phyloP scores from a whole-genome alignment of 2,888 invertebrate genomes.

The Muschampia plurimacula region DNA sequence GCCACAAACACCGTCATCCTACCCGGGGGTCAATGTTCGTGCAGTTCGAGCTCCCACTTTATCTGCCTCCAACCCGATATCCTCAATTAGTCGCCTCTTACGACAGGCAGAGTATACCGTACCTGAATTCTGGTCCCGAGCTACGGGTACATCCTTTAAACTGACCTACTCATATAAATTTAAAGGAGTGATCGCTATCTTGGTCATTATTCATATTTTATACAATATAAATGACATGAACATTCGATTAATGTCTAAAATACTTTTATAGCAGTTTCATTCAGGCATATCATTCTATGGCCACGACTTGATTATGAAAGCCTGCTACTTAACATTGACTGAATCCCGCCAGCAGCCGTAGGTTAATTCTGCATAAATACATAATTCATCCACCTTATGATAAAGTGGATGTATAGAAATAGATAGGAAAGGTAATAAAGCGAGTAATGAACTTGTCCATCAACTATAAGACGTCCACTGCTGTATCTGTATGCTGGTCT shows the following conservation, averaged over 20 bases:
- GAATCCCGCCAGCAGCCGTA: conserved; percentile 4
- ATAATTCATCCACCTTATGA: conserved; percentile 30
- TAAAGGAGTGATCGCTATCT: neutral
- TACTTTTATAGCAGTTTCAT: neutral
- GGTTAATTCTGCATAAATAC: conserved; percentile 31
- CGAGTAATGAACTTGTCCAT: conserved; percentile 30
- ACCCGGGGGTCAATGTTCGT: too few species aligned
- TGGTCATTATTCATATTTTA: conserved; percentile 29
- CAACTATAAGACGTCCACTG: neutral
- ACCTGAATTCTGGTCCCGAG: too few species aligned
- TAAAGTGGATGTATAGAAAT: conserved; percentile 17
- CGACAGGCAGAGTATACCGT: too few species aligned
- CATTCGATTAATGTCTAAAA: conserved; percentile 21
- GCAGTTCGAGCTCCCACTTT: too few species aligned
- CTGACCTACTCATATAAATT: too few species aligned
- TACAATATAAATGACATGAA: conserved; percentile 25
- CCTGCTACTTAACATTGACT: conserved; percentile 17
- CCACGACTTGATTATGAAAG: conserved; percentile 22
- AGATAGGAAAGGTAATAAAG: conserved; percentile 20
- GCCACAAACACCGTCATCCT: too few species aligned
- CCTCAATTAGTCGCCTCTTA: too few species aligned
- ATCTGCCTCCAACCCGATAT: too few species aligned
- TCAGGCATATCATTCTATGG: neutral
- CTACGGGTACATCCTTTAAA: too few species aligned
- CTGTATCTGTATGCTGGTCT: neutral